Evolutionary conservation across 2,797 vertebrate genomes (phyloP), one percentile per base, ranked within the genome.

Genomic region (Rhinichthys osculus): DNA sequence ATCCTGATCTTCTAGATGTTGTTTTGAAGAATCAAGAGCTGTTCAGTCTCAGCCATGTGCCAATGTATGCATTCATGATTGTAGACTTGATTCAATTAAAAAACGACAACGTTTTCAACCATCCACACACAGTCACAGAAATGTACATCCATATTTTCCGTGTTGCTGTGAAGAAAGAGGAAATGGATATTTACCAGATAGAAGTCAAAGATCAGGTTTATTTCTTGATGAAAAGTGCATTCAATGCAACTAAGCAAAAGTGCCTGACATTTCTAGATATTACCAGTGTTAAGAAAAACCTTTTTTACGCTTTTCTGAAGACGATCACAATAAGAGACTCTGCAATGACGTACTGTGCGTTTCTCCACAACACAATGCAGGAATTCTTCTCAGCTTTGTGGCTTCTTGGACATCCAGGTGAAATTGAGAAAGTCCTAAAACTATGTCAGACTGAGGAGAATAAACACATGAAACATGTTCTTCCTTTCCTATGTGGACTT

Each of bases 301-400:
- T 88, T 21, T 54, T 62, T 59, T 17, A 2, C 42, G 44, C 23
- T 44, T 90, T 90, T 59, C 13, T 90, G 47, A 84, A 70, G 7
- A 78, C 10, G 2, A 9, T 87, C 10, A 47, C 85, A 16, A 33
- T 9, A 1, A 71, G 9, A 80, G 35, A 62, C 17, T 38, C 30
- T 74, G 30, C 52, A 27, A 0, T 2, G 52, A 44, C 38, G 9
- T 3, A 7, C 76, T 44, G 40, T 40, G 52, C 89, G 4, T 94
- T 93, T 82, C 89, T 90, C 62, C 92, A 94, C 77, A 92, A 93
- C 91, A 91, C 91, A 6, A 76, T 93, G 84, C 93, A 94, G 88
- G 92, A 94, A 78, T 93, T 93, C 6, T 93, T 92, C 88, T 89
- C 90, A 67, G 91, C 91, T n/a, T 52, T 93, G 33, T 93, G 90